These are phyloP conservation scores for Athetis lepigone DNA, from an alignment of 2,888 invertebrate genomes.

Conservation along the genomic window DNA sequence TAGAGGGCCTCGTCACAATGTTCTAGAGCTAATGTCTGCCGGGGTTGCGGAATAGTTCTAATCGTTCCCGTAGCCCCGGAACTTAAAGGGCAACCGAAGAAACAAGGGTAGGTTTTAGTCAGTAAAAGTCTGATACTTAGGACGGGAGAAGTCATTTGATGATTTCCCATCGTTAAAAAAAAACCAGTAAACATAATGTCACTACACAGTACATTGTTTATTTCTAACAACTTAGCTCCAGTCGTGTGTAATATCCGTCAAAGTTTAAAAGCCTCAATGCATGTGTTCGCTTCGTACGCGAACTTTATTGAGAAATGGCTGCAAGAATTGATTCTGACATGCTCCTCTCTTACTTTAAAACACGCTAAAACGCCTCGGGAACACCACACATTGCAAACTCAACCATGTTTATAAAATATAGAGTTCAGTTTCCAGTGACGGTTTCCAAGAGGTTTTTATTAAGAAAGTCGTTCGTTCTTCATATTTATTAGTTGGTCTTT, in stretches of 20 bases:
- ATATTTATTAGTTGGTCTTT: slow-evolving; percentile 88
- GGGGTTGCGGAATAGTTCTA: too few relatives aligned
- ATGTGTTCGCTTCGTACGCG: slow-evolving; percentile 73
- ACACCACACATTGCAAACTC: slow-evolving; percentile 39
- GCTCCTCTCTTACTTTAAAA: slow-evolving; percentile 82
- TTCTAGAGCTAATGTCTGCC: too few relatives aligned
- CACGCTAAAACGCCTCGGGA: slow-evolving; percentile 78
- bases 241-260: slow-evolving; percentile 74
- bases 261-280: slow-evolving; percentile 87
- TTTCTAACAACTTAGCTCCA: slow-evolving; percentile 60
- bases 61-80: too few relatives aligned
- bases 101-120: too few relatives aligned
- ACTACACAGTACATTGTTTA: slow-evolving; percentile 53
- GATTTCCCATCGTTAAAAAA: too few relatives aligned
- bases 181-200: slow-evolving; percentile 23
- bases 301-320: slow-evolving; percentile 89
- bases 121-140: too few relatives aligned
- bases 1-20: too few relatives aligned
- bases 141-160: too few relatives aligned
- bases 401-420: slow-evolving; percentile 41
- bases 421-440: slow-evolving; percentile 47
- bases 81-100: too few relatives aligned
- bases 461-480: slow-evolving; percentile 77
- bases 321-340: slow-evolving; percentile 87
- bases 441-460: slow-evolving; percentile 67